Conservation (phyloP, 2,888 invertebrate species). For the Ophraella communa region DNA sequence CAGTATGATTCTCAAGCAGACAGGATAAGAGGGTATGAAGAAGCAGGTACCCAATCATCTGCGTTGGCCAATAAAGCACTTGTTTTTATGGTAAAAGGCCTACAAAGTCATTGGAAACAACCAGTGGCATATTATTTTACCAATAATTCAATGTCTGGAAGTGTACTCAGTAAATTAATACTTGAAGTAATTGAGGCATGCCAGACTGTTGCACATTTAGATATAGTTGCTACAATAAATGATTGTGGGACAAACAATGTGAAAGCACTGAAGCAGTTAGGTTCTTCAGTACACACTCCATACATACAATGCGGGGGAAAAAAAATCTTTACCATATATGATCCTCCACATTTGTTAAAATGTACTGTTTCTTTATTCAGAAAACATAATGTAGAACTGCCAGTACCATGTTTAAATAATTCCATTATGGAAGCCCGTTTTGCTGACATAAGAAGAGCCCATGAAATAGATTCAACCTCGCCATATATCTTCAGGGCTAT, state of each 20-base stretch:
- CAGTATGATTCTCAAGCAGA: slow-evolving; percentile 27
- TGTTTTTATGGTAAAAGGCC: neutral
- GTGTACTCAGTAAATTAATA: too few species aligned
- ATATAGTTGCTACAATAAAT: slow-evolving; percentile 10
- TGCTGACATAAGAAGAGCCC: slow-evolving; percentile 1
- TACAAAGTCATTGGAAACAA: neutral
- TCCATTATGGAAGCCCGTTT: neutral
- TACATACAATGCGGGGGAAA: slow-evolving; percentile 1
- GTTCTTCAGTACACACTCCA: slow-evolving; percentile 2
- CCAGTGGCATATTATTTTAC: too few species aligned
- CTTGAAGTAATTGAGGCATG: too few species aligned
- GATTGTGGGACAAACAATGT: slow-evolving; percentile 18
- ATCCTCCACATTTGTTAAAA: neutral
- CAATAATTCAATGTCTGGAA: too few species aligned
- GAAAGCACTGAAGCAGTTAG: slow-evolving; percentile 9
- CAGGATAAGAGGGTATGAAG: slow-evolving; percentile 34
- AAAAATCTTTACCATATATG: neutral
- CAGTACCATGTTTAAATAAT: slow-evolving; percentile 1
- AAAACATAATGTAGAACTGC: slow-evolving; percentile 2
- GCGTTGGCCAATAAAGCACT: neutral
- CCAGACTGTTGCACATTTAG: too few species aligned
- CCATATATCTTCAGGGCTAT: slow-evolving; percentile 7
- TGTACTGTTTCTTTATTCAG: neutral
- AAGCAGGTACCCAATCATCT: slow-evolving; percentile 2
- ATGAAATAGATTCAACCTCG: slow-evolving; percentile 6